Conservation (phyloP, 1,140 invertebrate species). For the Trachymyrmex cornetzi region DNA sequence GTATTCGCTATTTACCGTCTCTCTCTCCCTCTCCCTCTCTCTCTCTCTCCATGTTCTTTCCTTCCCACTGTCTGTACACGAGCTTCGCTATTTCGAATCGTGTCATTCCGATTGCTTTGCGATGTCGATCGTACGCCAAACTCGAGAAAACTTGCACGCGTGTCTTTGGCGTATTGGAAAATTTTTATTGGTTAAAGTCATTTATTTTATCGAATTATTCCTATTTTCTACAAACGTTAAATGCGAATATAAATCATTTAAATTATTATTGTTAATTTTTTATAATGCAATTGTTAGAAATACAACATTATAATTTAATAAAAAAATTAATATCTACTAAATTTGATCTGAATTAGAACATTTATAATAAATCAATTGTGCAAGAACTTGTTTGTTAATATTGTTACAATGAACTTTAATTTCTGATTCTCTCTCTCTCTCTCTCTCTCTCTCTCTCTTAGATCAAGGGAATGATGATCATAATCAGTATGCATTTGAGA, state of each 20-base stretch:
- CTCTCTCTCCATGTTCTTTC: conserved; percentile 10
- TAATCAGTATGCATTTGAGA: too few species aligned
- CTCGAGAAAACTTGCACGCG: conserved; percentile 29
- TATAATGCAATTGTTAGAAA: too few species aligned
- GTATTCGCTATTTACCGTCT: conserved; percentile 37
- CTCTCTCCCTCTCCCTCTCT: neutral
- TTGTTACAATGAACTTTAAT: too few species aligned
- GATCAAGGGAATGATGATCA: too few species aligned
- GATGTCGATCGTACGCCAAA: conserved; percentile 22
- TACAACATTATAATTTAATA: too few species aligned
- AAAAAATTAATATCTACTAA: too few species aligned
- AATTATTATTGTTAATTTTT: neutral
- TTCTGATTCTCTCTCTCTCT: too few species aligned
- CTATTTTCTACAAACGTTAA: neutral
- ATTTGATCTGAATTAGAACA: too few species aligned
- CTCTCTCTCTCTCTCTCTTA: too few species aligned
- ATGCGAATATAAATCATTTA: neutral
- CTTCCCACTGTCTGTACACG: neutral
- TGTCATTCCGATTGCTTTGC: conserved; percentile 50
- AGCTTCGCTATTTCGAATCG: conserved; percentile 26
- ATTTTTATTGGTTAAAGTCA: conserved; percentile 1
- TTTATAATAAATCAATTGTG: too few species aligned
- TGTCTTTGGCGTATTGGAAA: conserved; percentile 16
- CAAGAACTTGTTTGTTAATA: too few species aligned
- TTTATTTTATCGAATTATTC: neutral